Conservation (phyloP, 2,113 vertebrate species). For the Seriola dumerili region DNA sequence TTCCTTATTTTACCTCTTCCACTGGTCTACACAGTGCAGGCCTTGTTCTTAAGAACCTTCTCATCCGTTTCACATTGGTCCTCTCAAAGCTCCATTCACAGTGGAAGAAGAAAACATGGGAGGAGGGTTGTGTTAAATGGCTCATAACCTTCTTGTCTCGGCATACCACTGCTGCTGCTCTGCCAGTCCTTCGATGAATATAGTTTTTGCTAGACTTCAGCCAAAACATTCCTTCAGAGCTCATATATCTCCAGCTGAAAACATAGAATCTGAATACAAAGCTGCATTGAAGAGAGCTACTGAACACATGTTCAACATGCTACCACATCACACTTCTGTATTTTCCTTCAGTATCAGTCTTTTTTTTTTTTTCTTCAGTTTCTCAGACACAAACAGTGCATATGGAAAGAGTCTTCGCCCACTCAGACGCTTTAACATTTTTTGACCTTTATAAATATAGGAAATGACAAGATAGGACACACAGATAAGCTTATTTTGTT, state of each 20-base stretch:
- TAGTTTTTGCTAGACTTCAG: constrained; percentile 38
- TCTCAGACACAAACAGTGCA: not conserved
- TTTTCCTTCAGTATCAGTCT: not conserved
- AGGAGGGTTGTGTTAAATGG: constrained; percentile 57
- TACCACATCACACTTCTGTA: not conserved
- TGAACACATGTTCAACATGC: not conserved
- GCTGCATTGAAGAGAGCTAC: constrained; percentile 22
- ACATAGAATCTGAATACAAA: not conserved
- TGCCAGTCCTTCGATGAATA: constrained; percentile 45
- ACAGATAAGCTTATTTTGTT: not conserved
- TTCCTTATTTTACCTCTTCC: constrained; percentile 19
- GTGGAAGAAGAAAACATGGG: constrained; percentile 45
- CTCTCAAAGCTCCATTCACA: constrained; percentile 54
- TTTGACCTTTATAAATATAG: not conserved
- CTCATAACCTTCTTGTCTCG: constrained; percentile 55
- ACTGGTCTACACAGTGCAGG: constrained; percentile 51
- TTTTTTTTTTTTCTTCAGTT: not conserved
- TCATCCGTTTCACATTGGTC: constrained; percentile 14
- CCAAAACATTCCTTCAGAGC: constrained; percentile 43
- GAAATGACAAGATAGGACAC: not conserved
- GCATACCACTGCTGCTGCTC: constrained; percentile 24
- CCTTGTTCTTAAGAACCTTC: constrained; percentile 58
- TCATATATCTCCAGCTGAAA: constrained; percentile 17
- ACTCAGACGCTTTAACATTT: not conserved
- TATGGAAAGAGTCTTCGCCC: not conserved